Evolutionary conservation across 2,888 invertebrate genomes (phyloP).

Genomic region (Coronaproctus castanopsis): DNA sequence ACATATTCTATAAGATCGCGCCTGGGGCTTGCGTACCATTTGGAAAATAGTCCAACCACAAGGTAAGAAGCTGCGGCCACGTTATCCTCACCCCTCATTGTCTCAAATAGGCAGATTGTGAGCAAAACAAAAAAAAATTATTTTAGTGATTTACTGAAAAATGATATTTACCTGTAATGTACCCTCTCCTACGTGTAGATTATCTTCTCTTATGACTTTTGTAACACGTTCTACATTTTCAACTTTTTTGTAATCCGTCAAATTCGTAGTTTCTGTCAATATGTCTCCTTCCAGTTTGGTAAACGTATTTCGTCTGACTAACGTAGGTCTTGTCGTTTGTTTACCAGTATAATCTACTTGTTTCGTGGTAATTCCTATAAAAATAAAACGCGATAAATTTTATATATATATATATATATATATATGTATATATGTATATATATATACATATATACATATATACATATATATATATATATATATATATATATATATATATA

Average conservation of each 20-base stretch:
- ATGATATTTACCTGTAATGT: conserved; percentile 29
- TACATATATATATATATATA: too few species aligned
- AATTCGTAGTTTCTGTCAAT: conserved; percentile 43
- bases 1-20: too few species aligned
- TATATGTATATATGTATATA: too few species aligned
- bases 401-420: neutral
- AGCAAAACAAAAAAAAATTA: too few species aligned
- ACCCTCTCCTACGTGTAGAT: conserved; percentile 43
- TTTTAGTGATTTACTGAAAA: too few species aligned
- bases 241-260: conserved; percentile 36
- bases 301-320: conserved; percentile 51
- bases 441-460: too few species aligned
- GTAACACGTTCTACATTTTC: conserved; percentile 39
- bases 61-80: too few species aligned
- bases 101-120: too few species aligned
- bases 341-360: conserved; percentile 48
- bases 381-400: neutral
- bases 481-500: too few species aligned
- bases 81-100: too few species aligned
- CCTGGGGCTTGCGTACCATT: too few species aligned
- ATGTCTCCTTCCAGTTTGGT: conserved; percentile 58
- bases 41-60: too few species aligned
- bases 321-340: conserved; percentile 39
- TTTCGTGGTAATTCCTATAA: conserved; percentile 46
- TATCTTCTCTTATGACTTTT: conserved; percentile 39